These are phyloP conservation scores for Metopolophium dirhodum DNA, from an alignment of 1,140 invertebrate species.

Conservation along the genomic window DNA sequence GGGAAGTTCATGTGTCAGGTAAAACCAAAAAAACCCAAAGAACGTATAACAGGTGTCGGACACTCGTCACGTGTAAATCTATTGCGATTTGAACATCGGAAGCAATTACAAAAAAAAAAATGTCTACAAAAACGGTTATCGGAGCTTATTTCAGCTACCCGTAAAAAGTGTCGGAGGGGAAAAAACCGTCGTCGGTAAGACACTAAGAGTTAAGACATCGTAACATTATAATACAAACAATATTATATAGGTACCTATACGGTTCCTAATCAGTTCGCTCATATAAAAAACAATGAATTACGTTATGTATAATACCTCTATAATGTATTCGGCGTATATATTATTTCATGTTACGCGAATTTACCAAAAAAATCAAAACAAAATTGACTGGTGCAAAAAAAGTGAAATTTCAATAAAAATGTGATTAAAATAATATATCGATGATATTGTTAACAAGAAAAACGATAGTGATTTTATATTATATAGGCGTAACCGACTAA, in stretches of 20 bases:
- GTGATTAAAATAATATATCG: neutral
- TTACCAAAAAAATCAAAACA: neutral
- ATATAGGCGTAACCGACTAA: neutral
- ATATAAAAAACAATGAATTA: neutral
- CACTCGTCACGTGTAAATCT: neutral
- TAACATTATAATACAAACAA: neutral
- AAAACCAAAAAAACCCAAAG: neutral
- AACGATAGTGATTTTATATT: neutral
- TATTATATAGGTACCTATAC: neutral
- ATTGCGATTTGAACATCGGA: neutral
- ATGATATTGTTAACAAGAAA: neutral
- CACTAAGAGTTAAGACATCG: neutral
- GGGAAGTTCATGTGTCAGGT: neutral
- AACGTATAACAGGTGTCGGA: neutral
- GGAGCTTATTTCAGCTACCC: neutral
- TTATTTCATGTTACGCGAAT: neutral
- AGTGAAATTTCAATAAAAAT: constrained; percentile 18
- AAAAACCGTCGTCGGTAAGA: neutral
- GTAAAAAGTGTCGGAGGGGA: neutral
- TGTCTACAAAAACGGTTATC: neutral
- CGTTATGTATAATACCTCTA: neutral
- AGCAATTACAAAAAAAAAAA: neutral
- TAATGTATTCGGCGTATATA: neutral
- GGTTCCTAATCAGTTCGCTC: neutral
- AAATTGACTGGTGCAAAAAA: neutral